Conservation (phyloP, 1,140 invertebrate genomes). For the Cherax destructor region DNA sequence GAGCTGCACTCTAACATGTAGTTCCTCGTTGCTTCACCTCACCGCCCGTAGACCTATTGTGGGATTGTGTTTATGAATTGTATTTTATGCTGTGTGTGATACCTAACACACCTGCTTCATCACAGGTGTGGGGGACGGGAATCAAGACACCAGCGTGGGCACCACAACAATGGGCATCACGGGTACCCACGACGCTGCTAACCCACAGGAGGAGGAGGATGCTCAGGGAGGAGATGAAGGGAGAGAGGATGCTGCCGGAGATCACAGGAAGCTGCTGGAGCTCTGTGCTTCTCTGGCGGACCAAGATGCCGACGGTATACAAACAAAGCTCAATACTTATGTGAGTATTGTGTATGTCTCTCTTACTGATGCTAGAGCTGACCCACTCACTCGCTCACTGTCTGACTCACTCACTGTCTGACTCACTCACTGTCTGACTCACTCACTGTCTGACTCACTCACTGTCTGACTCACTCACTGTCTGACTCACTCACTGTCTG, state of each 20-base stretch:
- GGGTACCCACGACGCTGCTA: background rate
- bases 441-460: too few species aligned
- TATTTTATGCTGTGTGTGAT: background rate
- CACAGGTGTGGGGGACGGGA: background rate
- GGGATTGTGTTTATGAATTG: too few species aligned
- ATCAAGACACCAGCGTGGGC: background rate
- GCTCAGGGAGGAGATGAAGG: background rate
- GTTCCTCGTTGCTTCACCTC: too few species aligned
- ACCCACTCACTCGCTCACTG: background rate
- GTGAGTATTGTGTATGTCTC: constrained; percentile 10
- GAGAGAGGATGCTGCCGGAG: too few species aligned
- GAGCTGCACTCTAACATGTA: too few species aligned
- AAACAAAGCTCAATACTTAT: constrained; percentile 29
- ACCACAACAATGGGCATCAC: background rate
- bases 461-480: too few species aligned
- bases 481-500: too few species aligned
- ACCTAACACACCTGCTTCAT: too few species aligned
- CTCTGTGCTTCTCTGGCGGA: background rate
- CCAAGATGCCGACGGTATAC: constrained; percentile 24
- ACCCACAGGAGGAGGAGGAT: background rate
- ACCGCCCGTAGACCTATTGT: too few species aligned
- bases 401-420: too few species aligned
- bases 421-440: too few species aligned
- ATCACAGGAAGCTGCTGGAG: background rate
- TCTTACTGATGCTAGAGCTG: background rate